phyloP scores from a whole-genome alignment of 2,113 vertebrate genomes.

The Condylura cristata region DNA sequence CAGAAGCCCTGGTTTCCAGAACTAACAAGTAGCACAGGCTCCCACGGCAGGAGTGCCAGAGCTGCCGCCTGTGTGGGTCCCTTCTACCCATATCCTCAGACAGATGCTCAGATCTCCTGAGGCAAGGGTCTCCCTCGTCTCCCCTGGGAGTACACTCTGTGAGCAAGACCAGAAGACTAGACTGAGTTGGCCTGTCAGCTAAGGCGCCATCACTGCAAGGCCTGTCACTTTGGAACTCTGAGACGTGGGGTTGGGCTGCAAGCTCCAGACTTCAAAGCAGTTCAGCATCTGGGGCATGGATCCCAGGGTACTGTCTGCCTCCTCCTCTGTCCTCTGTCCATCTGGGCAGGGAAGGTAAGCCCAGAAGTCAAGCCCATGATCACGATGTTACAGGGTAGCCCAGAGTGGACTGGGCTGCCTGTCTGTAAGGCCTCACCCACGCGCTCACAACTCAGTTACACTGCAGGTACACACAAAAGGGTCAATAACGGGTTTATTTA shows the following conservation, averaged over 20 bases:
- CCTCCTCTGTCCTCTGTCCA: neutral
- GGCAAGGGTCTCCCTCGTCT: neutral
- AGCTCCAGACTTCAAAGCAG: neutral
- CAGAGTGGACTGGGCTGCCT: too few relatives aligned
- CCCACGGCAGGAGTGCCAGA: neutral
- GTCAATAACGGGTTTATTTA: too few relatives aligned
- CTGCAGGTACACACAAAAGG: too few relatives aligned
- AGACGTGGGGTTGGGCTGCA: neutral
- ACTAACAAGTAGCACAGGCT: neutral
- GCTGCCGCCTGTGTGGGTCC: neutral
- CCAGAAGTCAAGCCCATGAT: neutral
- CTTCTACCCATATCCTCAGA: neutral
- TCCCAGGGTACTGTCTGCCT: neutral
- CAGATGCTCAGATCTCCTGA: neutral
- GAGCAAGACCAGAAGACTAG: neutral
- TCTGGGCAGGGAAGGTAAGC: neutral
- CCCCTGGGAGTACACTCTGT: neutral
- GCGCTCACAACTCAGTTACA: too few relatives aligned
- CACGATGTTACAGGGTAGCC: too few relatives aligned
- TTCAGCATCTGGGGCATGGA: neutral
- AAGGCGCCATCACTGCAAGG: neutral
- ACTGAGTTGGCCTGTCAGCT: neutral
- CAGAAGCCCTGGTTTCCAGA: neutral
- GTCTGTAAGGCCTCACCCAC: too few relatives aligned
- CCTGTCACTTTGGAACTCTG: neutral